Evolutionary conservation across 1,140 invertebrate species (phyloP), one percentile per base, ranked within the genome.

Genomic region (Anastrepha obliqua): DNA sequence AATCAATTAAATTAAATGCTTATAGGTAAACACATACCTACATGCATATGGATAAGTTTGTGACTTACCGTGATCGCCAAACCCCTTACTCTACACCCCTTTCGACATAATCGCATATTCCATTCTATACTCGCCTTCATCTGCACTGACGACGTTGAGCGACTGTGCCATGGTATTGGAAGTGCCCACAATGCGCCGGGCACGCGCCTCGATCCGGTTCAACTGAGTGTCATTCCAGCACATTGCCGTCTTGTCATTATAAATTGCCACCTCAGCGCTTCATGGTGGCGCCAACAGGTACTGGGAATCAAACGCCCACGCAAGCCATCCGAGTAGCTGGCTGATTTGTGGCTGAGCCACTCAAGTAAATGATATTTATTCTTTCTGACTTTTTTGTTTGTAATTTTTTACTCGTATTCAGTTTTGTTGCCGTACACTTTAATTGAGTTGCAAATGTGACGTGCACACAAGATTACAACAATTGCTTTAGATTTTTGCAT

Each of bases 401-500:
- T n/a, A 8, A 0, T 55, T 55, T 55, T 55, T 55, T 6, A 42
- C 67, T 74, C 20, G 29, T 39, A 67, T 67, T 67, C 9, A 67
- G 39, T 67, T 39, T 67, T 39, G 44, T n/a, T 39, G 44, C 17
- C 13, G 42, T 44, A 39, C 67, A 44, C 11, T 42, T 74, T 74
- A 74, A 74, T 74, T 74, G 67, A 74, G 67, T 74, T 44, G 67
- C 67, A 74, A 74, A 74, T 74, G 29, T 74, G 67, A 44, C 67
- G 67, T 47, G 67, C 44, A 74, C 42, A 74, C 67, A 74, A 74
- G 67, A 47, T 74, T 74, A 74, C 67, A 74, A 7, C 67, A 7
- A 9, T 74, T 47, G 13, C 64, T 39, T 20, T 29, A 11, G 29
- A 67, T 15, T 15, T 67, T 6, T 8, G 39, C 4, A 39, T 7